Evolutionary conservation across 1,140 invertebrate species (phyloP).

Genomic region (Brachionus sp.): DNA sequence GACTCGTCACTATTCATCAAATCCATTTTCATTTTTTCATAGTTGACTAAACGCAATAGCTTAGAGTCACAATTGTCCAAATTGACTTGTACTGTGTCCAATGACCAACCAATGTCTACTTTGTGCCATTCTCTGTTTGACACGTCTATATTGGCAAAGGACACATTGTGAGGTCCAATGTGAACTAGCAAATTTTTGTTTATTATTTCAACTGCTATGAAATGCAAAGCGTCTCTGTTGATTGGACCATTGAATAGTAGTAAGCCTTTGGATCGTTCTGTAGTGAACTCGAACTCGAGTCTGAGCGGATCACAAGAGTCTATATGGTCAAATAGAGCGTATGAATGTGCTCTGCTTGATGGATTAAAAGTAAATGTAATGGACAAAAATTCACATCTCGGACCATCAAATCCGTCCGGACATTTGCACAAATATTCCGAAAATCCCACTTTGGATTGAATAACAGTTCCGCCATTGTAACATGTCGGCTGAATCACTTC

Average conservation of each 20-base stretch:
- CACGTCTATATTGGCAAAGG: background rate
- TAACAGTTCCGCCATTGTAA: constrained; percentile 21
- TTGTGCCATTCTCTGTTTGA: constrained; percentile 25
- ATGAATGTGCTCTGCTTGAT: constrained; percentile 12
- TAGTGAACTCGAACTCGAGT: constrained; percentile 37
- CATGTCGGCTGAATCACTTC: background rate
- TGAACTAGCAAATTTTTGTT: constrained; percentile 13
- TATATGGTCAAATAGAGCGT: constrained; percentile 22
- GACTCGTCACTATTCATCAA: background rate
- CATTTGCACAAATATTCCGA: constrained; percentile 37
- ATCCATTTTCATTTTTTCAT: constrained; percentile 17
- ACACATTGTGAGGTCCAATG: constrained; percentile 3
- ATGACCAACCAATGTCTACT: constrained; percentile 15
- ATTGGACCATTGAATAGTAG: constrained; percentile 24
- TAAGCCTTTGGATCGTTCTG: constrained; percentile 2
- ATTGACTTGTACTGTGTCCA: constrained; percentile 6
- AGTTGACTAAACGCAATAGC: background rate
- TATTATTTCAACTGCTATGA: constrained; percentile 34
- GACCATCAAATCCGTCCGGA: background rate
- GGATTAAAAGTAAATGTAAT: constrained; percentile 26
- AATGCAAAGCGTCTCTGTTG: constrained; percentile 16
- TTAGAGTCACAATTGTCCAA: constrained; percentile 24
- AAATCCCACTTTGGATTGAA: constrained; percentile 20
- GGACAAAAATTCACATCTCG: constrained; percentile 28
- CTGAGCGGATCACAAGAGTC: constrained; percentile 11